Base-by-base conservation (phyloP, 2,113 vertebrate species). In the Romanogobio albipinnatus region DNA sequence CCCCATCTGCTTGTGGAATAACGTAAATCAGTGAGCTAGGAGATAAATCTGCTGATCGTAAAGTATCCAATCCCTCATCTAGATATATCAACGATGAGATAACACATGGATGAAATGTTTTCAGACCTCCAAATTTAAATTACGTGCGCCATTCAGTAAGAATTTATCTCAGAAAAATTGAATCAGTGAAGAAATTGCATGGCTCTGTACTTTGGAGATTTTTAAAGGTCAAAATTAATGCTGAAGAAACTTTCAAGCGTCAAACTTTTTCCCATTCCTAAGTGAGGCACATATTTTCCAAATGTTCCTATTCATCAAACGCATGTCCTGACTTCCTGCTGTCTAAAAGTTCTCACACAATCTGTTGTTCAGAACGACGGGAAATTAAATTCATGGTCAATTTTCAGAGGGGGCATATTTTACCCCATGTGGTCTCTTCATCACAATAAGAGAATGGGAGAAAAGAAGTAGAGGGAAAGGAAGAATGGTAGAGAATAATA, bases 371-470 rank as follows among this genome's bases (percentile, higher is more conserved):
- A 29, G 47, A 58, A 86, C 56, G 76, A 88, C 82, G 62, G 81
- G 24, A 74, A 86, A 77, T 81, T 29, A 88, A 86, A 81, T 81
- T 86, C 81, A 64, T 85, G 47, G 81, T 84, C 84, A 86, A 71
- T 84, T 76, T 81, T 86, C 75, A 80, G 81, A 88, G 45, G 76
- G 83, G 75, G 68, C 64, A 59, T 83, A 82, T 85, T 85, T 87
- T 84, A 88, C 33, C 84, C 17, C 75, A 83, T 83, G 68, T 51
- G 81, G 86, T 66, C 45, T 81, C 36, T 83, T 85, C 73, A 85
- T 88, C 84, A 66, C 19, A 36, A 19, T 39, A 59, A 64, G 43
- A 59, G 66, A 85, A 45, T 24, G 76, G 61, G 84, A n/a, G 59
- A 2, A 64, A 68, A 29, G 13, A 5, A 70, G 51, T 36, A 33